Base-by-base conservation (phyloP, 2,888 invertebrate species). In the Troides helena region DNA sequence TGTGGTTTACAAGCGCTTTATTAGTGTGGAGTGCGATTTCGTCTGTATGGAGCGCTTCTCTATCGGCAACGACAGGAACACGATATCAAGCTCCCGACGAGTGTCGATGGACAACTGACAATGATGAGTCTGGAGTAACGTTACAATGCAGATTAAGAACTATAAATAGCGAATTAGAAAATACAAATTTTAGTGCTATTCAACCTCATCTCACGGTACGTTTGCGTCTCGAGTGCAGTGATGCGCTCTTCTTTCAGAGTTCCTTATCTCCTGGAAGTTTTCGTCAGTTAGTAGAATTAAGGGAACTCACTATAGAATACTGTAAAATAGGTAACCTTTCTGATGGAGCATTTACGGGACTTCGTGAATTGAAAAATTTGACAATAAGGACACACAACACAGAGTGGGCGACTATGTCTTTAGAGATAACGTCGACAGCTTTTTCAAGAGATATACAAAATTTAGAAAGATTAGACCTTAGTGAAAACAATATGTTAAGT, bases 331-430 rank as follows among this genome's bases (percentile, higher is more conserved):
- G 96, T 69, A 96, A 96, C 82, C 93, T 97, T 71, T 96, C 96
- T 71, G 95, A 96, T 78, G 96, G 96, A 70, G 96, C 97, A n/a
- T 96, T 97, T 81, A 94, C 95, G 61, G 97, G 97, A 62, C 94
- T 97, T 59, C 94, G 95, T 71, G 95, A 96, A 84, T 93, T 97
- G 72, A 93, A 96, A 75, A 96, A 96, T 84, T 92, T 97, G 71
- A 97, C 97, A 61, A 94, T 97, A 74, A 94, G 96, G 79, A 97
- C 97, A 65, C 96, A 97, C 88, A 97, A 97, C 87, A 96, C 96
- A 59, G 96, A 96, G 83, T 96, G 96, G 96, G 95, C 96, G 58
- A 95, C 96, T 66, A 96, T 96, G 95, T 95, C 96, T 67, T 92
- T 97, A 73, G 96, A 96, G 83, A 94, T 97, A 73, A 95, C 96